Evolutionary conservation across 2,113 vertebrate species (phyloP).

Genomic region (Pelusios castaneus): DNA sequence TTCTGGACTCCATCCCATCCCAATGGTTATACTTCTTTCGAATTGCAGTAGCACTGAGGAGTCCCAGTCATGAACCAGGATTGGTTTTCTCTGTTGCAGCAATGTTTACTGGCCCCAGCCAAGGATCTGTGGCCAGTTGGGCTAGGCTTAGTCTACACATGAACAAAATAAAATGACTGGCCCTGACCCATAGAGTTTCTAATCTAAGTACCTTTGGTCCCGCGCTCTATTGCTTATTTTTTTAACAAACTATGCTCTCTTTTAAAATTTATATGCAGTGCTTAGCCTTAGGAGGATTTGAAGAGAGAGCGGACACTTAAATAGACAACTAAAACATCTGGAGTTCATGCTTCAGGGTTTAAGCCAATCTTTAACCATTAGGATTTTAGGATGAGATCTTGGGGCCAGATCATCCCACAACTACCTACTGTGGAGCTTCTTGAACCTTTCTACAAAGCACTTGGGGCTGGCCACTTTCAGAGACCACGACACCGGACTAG

Average conservation of each 20-base stretch:
- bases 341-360: neutral
- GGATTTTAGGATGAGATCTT: neutral
- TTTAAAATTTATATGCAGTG: neutral
- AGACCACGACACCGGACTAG: neutral
- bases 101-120: neutral
- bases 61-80: neutral
- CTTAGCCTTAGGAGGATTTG: neutral
- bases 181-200: neutral
- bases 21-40: neutral
- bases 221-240: neutral
- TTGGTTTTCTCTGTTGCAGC: neutral
- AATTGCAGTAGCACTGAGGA: neutral
- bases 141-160: neutral
- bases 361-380: neutral
- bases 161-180: neutral
- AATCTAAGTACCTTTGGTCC: neutral
- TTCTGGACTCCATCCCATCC: neutral
- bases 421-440: neutral
- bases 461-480: neutral
- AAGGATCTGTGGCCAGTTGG: neutral
- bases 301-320: neutral
- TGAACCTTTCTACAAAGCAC: neutral
- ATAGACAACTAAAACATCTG: neutral
- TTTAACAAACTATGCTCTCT: neutral
- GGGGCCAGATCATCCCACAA: neutral